These are phyloP conservation scores for Tipula lateralis DNA, from an alignment of 2,888 invertebrate genomes.

Conservation along the genomic window DNA sequence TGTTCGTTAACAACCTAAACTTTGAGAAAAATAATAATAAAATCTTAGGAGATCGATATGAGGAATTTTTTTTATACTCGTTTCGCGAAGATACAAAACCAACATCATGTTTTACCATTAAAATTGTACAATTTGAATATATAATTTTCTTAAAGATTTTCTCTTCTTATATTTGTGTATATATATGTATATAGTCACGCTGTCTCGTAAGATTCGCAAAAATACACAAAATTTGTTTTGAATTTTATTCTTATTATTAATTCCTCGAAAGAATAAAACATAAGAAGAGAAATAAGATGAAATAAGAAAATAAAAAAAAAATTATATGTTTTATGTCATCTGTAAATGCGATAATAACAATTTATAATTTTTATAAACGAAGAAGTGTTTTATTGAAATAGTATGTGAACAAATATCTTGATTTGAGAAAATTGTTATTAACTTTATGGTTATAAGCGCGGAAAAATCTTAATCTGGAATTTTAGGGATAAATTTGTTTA, in stretches of 20 bases:
- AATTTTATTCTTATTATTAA: constrained; percentile 24
- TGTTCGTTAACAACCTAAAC: constrained; percentile 12
- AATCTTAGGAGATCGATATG: constrained; percentile 11
- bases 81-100: constrained; percentile 12
- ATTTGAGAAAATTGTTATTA: constrained; percentile 11
- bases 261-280: constrained; percentile 15
- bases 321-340: constrained; percentile 7
- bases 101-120: constrained; percentile 29
- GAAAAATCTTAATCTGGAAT: constrained; percentile 19
- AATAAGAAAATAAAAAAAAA: neutral
- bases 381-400: constrained; percentile 24
- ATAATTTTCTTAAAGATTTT: constrained; percentile 25
- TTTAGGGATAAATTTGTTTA: constrained; percentile 7
- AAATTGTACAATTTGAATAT: constrained; percentile 20
- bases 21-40: neutral
- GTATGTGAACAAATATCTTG: constrained; percentile 7
- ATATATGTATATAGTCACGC: constrained; percentile 9
- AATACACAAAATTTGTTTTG: neutral
- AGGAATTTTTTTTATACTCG: neutral
- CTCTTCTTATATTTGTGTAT: neutral
- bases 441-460: neutral
- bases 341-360: constrained; percentile 19
- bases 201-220: constrained; percentile 19
- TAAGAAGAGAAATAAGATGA: constrained; percentile 19
- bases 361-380: constrained; percentile 12